These are phyloP conservation scores for Gonioctena quinquepunctata DNA, from an alignment of 1,140 invertebrate genomes.

Conservation along the genomic window DNA sequence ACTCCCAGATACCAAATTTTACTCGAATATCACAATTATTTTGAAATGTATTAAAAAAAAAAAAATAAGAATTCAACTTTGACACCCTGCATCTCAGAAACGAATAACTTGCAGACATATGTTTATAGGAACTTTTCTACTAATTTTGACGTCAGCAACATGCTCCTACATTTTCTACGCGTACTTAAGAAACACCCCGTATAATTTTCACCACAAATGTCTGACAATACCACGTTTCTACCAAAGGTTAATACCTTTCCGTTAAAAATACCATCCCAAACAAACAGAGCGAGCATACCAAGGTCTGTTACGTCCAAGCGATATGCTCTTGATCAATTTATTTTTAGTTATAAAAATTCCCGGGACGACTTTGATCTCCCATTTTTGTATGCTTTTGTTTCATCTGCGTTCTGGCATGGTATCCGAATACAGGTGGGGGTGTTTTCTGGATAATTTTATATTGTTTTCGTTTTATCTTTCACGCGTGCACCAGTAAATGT, in stretches of 20 bases:
- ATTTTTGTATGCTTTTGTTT: neutral
- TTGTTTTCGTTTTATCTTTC: neutral
- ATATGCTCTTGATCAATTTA: neutral
- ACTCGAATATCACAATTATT: too few species aligned
- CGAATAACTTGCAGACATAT: too few species aligned
- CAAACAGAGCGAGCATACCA: neutral
- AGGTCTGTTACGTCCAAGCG: neutral
- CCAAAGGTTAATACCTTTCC: neutral
- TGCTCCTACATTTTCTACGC: too few species aligned
- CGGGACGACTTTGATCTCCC: neutral
- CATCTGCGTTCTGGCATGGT: neutral
- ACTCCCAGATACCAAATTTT: too few species aligned
- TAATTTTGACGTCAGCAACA: too few species aligned
- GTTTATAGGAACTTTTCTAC: too few species aligned
- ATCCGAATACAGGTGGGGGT: neutral
- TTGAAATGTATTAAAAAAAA: too few species aligned
- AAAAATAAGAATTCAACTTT: too few species aligned
- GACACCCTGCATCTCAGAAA: too few species aligned
- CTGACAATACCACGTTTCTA: neutral
- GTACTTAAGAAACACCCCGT: too few species aligned
- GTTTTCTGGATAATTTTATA: neutral
- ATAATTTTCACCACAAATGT: too few species aligned
- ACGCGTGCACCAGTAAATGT: too few species aligned
- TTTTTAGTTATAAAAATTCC: neutral
- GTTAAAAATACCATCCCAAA: neutral